phyloP scores from a whole-genome alignment of 1,140 invertebrate genomes.

The Holcopasites calliopsidis region DNA sequence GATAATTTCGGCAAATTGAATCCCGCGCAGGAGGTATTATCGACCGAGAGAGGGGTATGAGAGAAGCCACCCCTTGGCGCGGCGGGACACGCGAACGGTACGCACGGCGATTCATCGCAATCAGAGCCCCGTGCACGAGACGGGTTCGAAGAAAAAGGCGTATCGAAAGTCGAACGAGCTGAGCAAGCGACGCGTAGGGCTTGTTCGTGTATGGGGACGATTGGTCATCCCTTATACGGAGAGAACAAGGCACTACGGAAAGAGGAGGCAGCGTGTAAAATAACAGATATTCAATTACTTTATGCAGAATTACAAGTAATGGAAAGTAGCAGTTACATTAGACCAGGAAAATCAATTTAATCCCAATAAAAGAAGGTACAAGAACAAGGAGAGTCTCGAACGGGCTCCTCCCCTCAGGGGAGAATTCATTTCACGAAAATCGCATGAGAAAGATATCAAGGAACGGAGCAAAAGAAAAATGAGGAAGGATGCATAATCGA shows the following conservation, averaged over 20 bases:
- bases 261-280: conserved; percentile 30
- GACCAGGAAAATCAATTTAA: conserved; percentile 20
- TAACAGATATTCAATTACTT: conserved; percentile 39
- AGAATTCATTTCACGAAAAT: conserved; percentile 21
- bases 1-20: conserved; percentile 48
- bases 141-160: conserved; percentile 48
- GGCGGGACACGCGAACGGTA: conserved; percentile 60
- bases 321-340: too few species aligned
- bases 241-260: background rate
- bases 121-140: conserved; percentile 57
- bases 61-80: background rate
- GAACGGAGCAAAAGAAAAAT: background rate
- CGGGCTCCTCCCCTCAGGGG: background rate
- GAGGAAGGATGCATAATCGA: conserved; percentile 20
- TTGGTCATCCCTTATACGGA: conserved; percentile 25
- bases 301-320: too few species aligned
- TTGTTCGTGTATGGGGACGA: conserved; percentile 2
- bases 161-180: conserved; percentile 42
- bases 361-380: background rate
- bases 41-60: background rate
- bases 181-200: conserved; percentile 3
- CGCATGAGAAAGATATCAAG: conserved; percentile 18
- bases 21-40: conserved; percentile 20
- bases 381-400: background rate
- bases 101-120: conserved; percentile 70